Conservation (phyloP, 2,888 invertebrate genomes). For the Tethea ocularis region DNA sequence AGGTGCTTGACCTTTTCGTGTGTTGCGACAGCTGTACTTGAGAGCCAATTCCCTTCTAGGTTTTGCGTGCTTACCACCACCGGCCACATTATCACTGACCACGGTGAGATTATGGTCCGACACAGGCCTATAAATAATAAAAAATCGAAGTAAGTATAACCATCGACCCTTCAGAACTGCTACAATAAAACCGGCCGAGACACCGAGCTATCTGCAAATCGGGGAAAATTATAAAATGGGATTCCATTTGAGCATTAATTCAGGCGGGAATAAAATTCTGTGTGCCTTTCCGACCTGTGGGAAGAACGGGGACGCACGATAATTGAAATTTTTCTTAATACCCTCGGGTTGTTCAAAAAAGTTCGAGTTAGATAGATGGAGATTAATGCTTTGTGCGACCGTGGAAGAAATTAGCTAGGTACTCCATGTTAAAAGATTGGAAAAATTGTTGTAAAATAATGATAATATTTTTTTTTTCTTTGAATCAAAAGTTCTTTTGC, state of each 20-base stretch:
- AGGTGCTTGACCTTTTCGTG: too few species aligned
- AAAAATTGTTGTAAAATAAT: background rate
- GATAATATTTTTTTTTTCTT: background rate
- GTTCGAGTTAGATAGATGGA: slow-evolving; percentile 35
- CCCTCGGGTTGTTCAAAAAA: slow-evolving; percentile 42
- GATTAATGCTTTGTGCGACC: slow-evolving; percentile 34
- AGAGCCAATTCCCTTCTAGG: too few species aligned
- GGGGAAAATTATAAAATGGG: slow-evolving; percentile 63
- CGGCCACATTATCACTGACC: too few species aligned
- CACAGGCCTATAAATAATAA: too few species aligned
- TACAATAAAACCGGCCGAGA: slow-evolving; percentile 38
- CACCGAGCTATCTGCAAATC: slow-evolving; percentile 42
- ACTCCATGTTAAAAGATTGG: background rate
- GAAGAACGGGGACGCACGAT: slow-evolving; percentile 41
- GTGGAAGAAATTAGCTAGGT: slow-evolving; percentile 21
- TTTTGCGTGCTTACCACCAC: too few species aligned
- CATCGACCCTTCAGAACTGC: background rate
- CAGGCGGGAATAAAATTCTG: slow-evolving; percentile 58
- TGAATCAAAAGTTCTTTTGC: background rate
- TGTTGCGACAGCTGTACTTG: too few species aligned
- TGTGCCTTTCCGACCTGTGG: slow-evolving; percentile 43
- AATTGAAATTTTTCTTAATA: slow-evolving; percentile 70
- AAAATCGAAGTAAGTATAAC: background rate
- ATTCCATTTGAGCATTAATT: slow-evolving; percentile 64
- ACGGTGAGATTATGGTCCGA: too few species aligned